A percentile compares a stretch with the other conserved stretches of the same genome.
Evolutionary conservation across 1,140 invertebrate species (phyloP).

Genomic region (Sogatella furcifera): DNA sequence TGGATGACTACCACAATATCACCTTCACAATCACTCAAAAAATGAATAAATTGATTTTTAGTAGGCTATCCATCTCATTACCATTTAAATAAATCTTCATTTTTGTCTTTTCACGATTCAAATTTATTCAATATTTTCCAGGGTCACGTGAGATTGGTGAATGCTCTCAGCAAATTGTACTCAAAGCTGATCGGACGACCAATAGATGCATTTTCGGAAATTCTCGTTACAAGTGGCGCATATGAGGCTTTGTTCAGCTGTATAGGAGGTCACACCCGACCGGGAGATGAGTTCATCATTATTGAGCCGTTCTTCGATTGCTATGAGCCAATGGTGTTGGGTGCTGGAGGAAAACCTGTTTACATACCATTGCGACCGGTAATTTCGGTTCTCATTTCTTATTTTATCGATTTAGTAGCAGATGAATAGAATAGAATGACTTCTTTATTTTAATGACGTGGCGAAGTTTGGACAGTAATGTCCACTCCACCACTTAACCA

Average conservation of each 20-base stretch:
- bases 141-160: constrained; percentile 86
- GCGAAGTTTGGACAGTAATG: too few relatives aligned
- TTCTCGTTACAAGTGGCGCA: constrained; percentile 82
- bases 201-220: constrained; percentile 72
- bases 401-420: too few relatives aligned
- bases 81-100: too few relatives aligned
- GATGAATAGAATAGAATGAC: too few relatives aligned
- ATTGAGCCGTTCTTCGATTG: constrained; percentile 98
- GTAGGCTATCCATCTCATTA: too few relatives aligned
- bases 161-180: constrained; percentile 76
- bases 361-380: constrained; percentile 82
- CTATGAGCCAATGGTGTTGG: constrained; percentile 88
- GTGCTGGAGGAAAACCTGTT: constrained; percentile 74
- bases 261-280: constrained; percentile 73
- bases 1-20: too few relatives aligned
- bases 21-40: too few relatives aligned
- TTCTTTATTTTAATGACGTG: too few relatives aligned
- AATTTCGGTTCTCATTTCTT: constrained; percentile 29
- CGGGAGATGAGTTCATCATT: constrained; percentile 88
- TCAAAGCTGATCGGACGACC: constrained; percentile 58
- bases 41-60: too few relatives aligned
- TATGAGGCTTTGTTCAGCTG: constrained; percentile 84
- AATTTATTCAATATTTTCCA: constrained; percentile 34
- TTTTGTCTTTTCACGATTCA: too few relatives aligned
- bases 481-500: too few relatives aligned